phyloP scores from a whole-genome alignment of 92 coral and sea anemone genomes.

The Pocillopora meandrina region DNA sequence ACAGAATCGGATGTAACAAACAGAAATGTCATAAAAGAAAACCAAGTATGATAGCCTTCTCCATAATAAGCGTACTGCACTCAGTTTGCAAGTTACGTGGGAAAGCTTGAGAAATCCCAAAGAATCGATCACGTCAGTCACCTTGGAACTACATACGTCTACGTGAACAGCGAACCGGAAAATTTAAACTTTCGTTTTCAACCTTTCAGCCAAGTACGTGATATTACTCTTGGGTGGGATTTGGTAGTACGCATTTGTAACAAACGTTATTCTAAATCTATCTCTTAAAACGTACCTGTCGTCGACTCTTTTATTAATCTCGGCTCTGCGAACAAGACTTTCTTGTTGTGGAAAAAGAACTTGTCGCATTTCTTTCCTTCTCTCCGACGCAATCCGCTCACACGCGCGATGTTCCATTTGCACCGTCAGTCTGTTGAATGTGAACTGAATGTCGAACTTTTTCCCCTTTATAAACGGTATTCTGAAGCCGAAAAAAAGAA shows the following conservation, averaged over 20 bases:
- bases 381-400: constrained; percentile 18
- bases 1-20: background rate
- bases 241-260: too few species aligned
- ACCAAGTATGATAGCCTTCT: background rate
- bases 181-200: too few species aligned
- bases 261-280: too few species aligned
- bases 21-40: background rate
- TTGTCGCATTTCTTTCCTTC: constrained; percentile 31
- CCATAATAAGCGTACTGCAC: too few species aligned
- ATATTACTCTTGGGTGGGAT: too few species aligned
- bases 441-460: constrained; percentile 76
- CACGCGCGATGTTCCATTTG: constrained; percentile 81
- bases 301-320: background rate
- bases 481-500: constrained; percentile 22
- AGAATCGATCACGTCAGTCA: too few species aligned
- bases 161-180: too few species aligned
- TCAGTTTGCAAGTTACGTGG: too few species aligned
- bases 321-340: constrained; percentile 32
- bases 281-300: constrained; percentile 7
- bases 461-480: constrained; percentile 68
- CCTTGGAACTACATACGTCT: too few species aligned
- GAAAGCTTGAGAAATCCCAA: too few species aligned
- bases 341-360: constrained; percentile 66
- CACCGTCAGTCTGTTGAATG: constrained; percentile 70
- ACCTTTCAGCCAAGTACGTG: too few species aligned